phyloP scores from a whole-genome alignment of 2,888 invertebrate species.

The Epiblema foenella region DNA sequence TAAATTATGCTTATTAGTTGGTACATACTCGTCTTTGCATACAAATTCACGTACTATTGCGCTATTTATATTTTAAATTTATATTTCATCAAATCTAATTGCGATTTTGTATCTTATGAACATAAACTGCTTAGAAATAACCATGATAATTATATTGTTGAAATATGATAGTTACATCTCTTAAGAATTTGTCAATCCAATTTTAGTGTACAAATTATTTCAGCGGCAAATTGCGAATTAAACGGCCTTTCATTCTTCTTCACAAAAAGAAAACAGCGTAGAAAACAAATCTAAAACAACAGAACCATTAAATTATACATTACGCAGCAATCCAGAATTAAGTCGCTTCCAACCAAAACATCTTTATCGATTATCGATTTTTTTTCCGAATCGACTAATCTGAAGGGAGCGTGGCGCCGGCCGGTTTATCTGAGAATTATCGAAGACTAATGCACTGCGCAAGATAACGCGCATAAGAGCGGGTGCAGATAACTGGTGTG shows the following conservation, averaged over 20 bases:
- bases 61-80: not conserved
- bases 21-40: not conserved
- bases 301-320: slow-evolving; percentile 57
- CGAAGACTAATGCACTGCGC: slow-evolving; percentile 82
- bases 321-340: slow-evolving; percentile 76
- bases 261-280: not conserved
- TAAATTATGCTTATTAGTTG: slow-evolving; percentile 25
- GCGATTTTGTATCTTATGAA: no score
- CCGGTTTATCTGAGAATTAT: slow-evolving; percentile 81
- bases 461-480: slow-evolving; percentile 82
- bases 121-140: no score
- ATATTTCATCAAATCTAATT: no score
- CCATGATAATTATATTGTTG: not conserved
- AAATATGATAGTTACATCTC: not conserved
- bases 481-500: slow-evolving; percentile 83
- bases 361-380: slow-evolving; percentile 80
- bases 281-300: slow-evolving; percentile 1
- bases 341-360: slow-evolving; percentile 79
- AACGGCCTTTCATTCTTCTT: not conserved
- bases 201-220: not conserved
- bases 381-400: slow-evolving; percentile 78
- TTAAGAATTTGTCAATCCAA: not conserved
- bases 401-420: slow-evolving; percentile 81
- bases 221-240: not conserved
- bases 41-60: not conserved